Conservation (phyloP, 1,140 invertebrate genomes). For the Sycophila sp. region DNA sequence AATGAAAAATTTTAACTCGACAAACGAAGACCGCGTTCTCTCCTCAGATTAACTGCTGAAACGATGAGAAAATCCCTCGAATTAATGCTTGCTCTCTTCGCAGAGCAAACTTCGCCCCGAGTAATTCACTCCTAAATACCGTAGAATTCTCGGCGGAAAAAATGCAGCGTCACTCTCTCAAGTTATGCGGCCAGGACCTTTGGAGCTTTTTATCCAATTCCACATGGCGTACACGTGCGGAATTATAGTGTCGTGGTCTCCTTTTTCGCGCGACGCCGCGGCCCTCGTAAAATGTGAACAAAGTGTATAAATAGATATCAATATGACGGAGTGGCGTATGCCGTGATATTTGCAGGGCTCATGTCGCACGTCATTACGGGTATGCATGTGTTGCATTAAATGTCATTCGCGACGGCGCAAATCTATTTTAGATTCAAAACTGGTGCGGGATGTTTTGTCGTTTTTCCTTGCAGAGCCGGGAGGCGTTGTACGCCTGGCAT, state of each 20-base stretch:
- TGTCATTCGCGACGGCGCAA: conserved; percentile 33
- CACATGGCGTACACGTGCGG: conserved; percentile 27
- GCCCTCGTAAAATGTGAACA: conserved; percentile 36
- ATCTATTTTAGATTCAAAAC: conserved; percentile 36
- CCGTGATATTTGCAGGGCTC: conserved; percentile 39
- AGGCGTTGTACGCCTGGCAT: not conserved
- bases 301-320: conserved; percentile 40
- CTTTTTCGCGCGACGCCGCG: conserved; percentile 8
- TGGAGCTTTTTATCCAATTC: too few species aligned
- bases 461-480: not conserved
- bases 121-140: too few species aligned
- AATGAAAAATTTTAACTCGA: too few species aligned
- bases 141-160: too few species aligned
- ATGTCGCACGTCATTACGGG: conserved; percentile 38
- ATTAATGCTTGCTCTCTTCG: too few species aligned
- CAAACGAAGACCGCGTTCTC: too few species aligned
- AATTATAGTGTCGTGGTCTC: conserved; percentile 9
- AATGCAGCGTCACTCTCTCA: too few species aligned
- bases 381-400: conserved; percentile 33
- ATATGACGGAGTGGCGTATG: conserved; percentile 27
- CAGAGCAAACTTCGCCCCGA: too few species aligned
- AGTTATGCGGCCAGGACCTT: too few species aligned
- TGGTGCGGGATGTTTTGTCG: conserved; percentile 6
- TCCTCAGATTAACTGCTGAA: too few species aligned
- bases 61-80: too few species aligned